Percentiles rank a stretch among this genome's conserved stretches.
Evolutionary conservation across 1,140 invertebrate genomes (phyloP).

Genomic region (Bombus vancouverensis): DNA sequence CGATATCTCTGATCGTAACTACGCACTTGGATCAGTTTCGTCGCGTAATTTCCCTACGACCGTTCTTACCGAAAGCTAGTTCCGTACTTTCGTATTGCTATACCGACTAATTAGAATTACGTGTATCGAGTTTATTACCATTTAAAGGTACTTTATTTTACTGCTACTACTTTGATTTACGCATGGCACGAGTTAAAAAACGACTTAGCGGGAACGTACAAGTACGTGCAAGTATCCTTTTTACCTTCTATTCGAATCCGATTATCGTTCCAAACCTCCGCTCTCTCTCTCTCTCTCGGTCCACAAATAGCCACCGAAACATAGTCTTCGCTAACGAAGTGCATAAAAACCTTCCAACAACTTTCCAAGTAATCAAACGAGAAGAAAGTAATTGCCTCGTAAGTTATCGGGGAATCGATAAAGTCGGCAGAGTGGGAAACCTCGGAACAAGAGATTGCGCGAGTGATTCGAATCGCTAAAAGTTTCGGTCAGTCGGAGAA

Average conservation of each 20-base stretch:
- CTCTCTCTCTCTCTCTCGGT: neutral
- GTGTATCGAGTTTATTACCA: too few species aligned
- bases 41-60: too few species aligned
- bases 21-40: too few species aligned
- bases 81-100: too few species aligned
- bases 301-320: neutral
- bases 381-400: neutral
- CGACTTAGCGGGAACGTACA: too few species aligned
- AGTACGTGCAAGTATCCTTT: too few species aligned
- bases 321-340: neutral
- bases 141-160: too few species aligned
- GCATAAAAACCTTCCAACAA: neutral
- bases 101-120: too few species aligned
- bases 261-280: neutral
- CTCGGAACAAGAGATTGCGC: neutral
- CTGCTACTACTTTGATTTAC: too few species aligned
- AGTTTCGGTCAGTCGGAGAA: neutral
- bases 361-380: constrained; percentile 1
- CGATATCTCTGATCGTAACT: neutral
- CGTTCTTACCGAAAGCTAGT: too few species aligned
- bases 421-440: neutral
- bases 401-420: constrained; percentile 4
- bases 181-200: too few species aligned
- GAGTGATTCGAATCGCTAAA: neutral
- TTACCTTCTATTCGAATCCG: too few species aligned